Base-by-base conservation (phyloP, 2,113 vertebrate genomes). In the Heterotis niloticus region DNA sequence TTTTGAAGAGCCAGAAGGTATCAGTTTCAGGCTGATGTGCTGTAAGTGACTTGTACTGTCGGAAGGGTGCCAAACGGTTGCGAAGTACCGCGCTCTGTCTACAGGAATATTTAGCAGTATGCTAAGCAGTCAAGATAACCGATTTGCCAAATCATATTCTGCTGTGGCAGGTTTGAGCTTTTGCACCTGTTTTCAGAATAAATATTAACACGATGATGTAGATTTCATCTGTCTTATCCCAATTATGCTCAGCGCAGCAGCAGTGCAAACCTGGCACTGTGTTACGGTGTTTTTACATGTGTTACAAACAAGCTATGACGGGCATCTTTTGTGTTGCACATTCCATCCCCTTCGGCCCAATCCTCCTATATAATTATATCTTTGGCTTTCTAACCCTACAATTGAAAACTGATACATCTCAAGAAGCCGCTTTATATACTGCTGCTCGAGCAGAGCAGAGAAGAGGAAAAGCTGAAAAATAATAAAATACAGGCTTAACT, bases 401-500 rank as follows among this genome's bases (percentile, higher is more conserved):
- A 92, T 87, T 93, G 90, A 93, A 54, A 94, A 85, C 80, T 87
- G 89, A 76, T 60, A 68, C 86, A 83, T 88, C 91, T 91, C 89
- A 91, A 90, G 89, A 88, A 91, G 87, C 74, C 87, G 87, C 82
- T 79, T 28, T 44, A 91, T 89, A 90, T 90, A 89, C 86, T 86
- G 72, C 82, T 84, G 91, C 90, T 88, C 90, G 91, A 86, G 90
- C 91, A 92, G 91, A 93, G 78, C 65, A 44, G 69, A 56, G 76
- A 64, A 51, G 44, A 93, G 83, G 84, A 78, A 79, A 71, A 87
- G 84, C 83, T 44, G 34, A 82, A 76, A 91, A 90, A 92, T 90
- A 91, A 96, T 95, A 95, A 95, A 95, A 93, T 90, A 91, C 90
- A 84, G 93, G 93, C 92, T 96, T 94, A 95, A 93, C 92, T 92